A percentile compares a stretch with the other conserved stretches of the same genome.
Evolutionary conservation across 2,113 vertebrate species (phyloP).

Genomic region (Stictonetta naevosa): DNA sequence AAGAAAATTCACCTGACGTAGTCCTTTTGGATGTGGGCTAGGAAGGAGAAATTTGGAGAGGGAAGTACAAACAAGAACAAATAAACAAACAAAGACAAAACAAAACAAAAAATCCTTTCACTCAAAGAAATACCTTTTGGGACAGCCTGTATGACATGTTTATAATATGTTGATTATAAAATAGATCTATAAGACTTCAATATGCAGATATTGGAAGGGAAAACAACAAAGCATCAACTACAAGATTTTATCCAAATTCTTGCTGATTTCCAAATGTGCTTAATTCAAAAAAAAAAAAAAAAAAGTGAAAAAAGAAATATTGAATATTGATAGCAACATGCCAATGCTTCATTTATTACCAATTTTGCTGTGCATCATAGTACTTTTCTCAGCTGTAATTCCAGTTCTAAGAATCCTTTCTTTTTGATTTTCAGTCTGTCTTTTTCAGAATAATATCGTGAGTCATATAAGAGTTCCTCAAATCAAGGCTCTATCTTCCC

Average conservation of each 20-base stretch:
- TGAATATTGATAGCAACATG: neutral
- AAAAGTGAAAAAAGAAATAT: neutral
- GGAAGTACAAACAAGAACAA: neutral
- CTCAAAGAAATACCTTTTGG: neutral
- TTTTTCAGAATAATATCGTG: neutral
- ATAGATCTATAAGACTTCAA: neutral
- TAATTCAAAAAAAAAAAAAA: neutral
- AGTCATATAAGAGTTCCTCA: neutral
- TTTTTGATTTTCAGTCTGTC: neutral
- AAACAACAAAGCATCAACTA: neutral
- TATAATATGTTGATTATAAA: neutral
- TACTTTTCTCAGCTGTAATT: neutral
- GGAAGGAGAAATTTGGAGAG: neutral
- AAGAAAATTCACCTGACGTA: neutral
- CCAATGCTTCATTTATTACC: neutral
- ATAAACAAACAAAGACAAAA: no score
- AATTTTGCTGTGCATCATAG: neutral
- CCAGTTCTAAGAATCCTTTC: neutral
- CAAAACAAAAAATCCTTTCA: no score
- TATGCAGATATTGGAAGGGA: neutral
- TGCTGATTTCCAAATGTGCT: neutral
- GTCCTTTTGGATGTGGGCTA: neutral
- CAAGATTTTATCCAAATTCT: neutral
- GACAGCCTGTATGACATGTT: neutral
- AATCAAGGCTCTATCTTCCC: neutral